These are phyloP conservation scores for Spisula solida DNA, from an alignment of 2,888 invertebrate species.

Conservation along the genomic window DNA sequence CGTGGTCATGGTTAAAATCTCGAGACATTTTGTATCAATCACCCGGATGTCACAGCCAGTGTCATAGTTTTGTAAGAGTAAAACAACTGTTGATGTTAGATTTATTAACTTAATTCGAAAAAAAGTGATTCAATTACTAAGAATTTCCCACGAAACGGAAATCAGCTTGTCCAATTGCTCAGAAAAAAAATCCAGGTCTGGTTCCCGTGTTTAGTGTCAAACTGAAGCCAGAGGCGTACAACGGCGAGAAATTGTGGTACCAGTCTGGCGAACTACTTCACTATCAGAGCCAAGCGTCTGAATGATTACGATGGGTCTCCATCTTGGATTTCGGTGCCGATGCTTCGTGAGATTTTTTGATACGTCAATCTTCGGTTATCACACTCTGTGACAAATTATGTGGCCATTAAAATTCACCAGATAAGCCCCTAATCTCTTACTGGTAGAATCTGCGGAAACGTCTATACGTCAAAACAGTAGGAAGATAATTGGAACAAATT, in stretches of 20 bases:
- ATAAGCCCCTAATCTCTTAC: slow-evolving; percentile 43
- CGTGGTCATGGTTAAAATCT: slow-evolving; percentile 37
- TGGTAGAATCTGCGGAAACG: slow-evolving; percentile 53
- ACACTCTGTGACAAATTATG: slow-evolving; percentile 56
- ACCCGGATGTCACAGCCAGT: neutral
- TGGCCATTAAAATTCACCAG: slow-evolving; percentile 51
- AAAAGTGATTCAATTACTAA: slow-evolving; percentile 34
- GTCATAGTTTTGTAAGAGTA: slow-evolving; percentile 27
- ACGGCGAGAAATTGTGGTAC: neutral
- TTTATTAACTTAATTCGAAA: slow-evolving; percentile 43
- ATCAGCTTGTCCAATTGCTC: slow-evolving; percentile 4
- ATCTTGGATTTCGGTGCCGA: slow-evolving; percentile 42
- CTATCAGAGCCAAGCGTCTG: slow-evolving; percentile 28
- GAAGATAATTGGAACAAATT: slow-evolving; percentile 61
- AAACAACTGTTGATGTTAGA: slow-evolving; percentile 43
- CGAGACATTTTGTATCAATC: slow-evolving; percentile 25
- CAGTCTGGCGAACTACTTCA: slow-evolving; percentile 26
- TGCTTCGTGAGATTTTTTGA: slow-evolving; percentile 53
- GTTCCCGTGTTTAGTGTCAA: neutral
- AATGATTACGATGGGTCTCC: slow-evolving; percentile 28
- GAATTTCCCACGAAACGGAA: slow-evolving; percentile 45
- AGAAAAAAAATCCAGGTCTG: slow-evolving; percentile 29
- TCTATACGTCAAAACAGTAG: slow-evolving; percentile 51
- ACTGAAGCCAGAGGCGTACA: neutral
- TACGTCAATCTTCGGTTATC: slow-evolving; percentile 56